Percentiles rank a stretch among this genome's conserved stretches.
These are phyloP conservation scores for Taphrorychus bicolor DNA, from an alignment of 2,888 invertebrate genomes.

Conservation along the genomic window DNA sequence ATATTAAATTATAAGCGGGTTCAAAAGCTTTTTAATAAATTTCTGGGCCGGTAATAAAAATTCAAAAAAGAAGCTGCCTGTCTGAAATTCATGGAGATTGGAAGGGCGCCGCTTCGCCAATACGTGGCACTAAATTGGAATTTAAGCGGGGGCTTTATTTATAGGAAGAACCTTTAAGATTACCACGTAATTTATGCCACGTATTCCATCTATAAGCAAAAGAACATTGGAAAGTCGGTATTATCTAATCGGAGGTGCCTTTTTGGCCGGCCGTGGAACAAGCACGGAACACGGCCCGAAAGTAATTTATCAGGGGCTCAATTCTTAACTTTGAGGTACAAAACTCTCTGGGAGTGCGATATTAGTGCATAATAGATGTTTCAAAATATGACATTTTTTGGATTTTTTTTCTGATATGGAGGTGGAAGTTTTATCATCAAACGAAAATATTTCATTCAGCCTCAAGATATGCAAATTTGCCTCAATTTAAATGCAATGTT, in stretches of 20 bases:
- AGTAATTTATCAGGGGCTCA: too few species aligned
- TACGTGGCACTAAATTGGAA: slow-evolving; percentile 35
- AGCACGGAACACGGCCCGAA: too few species aligned
- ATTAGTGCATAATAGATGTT: too few species aligned
- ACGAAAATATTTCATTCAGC: too few species aligned
- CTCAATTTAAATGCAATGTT: too few species aligned
- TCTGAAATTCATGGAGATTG: slow-evolving; percentile 33
- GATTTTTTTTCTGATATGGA: too few species aligned
- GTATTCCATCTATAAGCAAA: slow-evolving; percentile 3
- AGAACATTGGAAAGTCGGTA: background rate
- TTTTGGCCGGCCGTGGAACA: background rate
- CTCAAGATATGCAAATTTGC: too few species aligned
- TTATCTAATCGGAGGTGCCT: background rate
- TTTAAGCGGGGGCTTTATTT: slow-evolving; percentile 32
- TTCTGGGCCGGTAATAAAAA: slow-evolving; percentile 28
- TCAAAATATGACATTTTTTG: too few species aligned
- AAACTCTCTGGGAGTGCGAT: too few species aligned
- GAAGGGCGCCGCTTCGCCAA: slow-evolving; percentile 23
- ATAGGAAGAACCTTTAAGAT: slow-evolving; percentile 23
- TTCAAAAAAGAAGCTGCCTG: slow-evolving; percentile 37
- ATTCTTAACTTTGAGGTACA: too few species aligned
- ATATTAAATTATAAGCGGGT: slow-evolving; percentile 3
- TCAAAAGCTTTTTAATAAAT: slow-evolving; percentile 28
- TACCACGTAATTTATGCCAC: slow-evolving; percentile 23
- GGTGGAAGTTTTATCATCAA: too few species aligned